Base-by-base conservation (phyloP, 1,140 invertebrate genomes). In the Drosophila azteca region DNA sequence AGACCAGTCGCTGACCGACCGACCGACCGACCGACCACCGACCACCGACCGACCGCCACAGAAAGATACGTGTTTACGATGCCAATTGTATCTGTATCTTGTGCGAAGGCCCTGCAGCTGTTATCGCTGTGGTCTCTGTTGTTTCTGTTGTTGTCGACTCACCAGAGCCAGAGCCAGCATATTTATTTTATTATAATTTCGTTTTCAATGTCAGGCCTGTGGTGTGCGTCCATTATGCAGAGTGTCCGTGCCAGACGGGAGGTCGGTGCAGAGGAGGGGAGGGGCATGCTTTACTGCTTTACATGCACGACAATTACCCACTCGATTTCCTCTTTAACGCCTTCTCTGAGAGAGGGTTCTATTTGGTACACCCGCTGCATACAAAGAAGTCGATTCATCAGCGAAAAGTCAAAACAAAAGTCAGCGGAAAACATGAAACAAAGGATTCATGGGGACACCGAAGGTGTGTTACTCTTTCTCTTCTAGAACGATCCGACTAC, bases 131-230 rank as follows among this genome's bases (percentile, higher is more conserved):
- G 55, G 48, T 44, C 13, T 53, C 48, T 26, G 11, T 39, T 57
- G 17, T 20, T 20, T 20, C 17, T 20, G 17, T 20, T 20, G 20
- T 31, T 43, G 26, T 48, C 11, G 22, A 17, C 31, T 44, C 9
- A 39, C 11, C 11, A 11, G 35, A 13, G 15, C 51, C 51, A 35
- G 39, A 41, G 31, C 51, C 65, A 41, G 50, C 52, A 67, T 60
- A 57, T 45, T 79, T 69, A 57, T 44, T 62, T 55, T 55, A 67
- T 64, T 60, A 31, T 41, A 39, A 39, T 39, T 48, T 64, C 54
- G 64, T 81, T 85, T 85, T 88, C 83, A 87, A 87, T 87, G 83
- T 87, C 83, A 76, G 52, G 11, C 48, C 44, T 70, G 49, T 59
- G 39, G 50, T 45, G 61, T 72, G 64, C 31, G 31, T 88, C 77